These are phyloP conservation scores for Cenopis cana DNA, from an alignment of 2,888 invertebrate species.

Conservation along the genomic window DNA sequence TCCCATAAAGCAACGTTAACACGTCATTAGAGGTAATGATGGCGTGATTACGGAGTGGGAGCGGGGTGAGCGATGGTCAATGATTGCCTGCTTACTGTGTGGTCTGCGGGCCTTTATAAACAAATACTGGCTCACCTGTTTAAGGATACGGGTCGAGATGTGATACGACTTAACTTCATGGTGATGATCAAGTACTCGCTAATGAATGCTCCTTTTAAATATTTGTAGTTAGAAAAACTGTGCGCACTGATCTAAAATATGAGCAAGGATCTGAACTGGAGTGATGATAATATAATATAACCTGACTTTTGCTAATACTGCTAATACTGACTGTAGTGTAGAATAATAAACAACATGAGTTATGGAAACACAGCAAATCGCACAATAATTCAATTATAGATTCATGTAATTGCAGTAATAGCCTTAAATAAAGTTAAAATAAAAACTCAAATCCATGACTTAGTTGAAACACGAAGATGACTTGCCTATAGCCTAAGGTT, in stretches of 20 bases:
- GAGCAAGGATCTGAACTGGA: neutral
- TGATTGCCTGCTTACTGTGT: slow-evolving; percentile 81
- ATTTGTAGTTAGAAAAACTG: neutral
- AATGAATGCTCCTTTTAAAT: slow-evolving; percentile 9
- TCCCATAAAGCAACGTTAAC: slow-evolving; percentile 85
- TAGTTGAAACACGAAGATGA: neutral
- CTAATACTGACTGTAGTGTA: neutral
- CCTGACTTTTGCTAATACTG: neutral
- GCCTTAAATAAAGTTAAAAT: neutral
- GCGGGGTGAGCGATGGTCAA: slow-evolving; percentile 73
- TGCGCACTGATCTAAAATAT: neutral
- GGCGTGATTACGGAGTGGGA: slow-evolving; percentile 80
- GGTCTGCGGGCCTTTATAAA: slow-evolving; percentile 75
- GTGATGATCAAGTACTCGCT: slow-evolving; percentile 21
- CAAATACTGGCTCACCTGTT: slow-evolving; percentile 61
- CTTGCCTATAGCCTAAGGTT: neutral
- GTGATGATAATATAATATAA: neutral
- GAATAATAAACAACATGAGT: too few relatives aligned
- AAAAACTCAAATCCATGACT: neutral
- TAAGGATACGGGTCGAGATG: slow-evolving; percentile 33
- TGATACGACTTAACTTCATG: slow-evolving; percentile 27
- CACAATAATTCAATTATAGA: neutral
- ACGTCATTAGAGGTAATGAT: slow-evolving; percentile 85
- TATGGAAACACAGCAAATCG: neutral
- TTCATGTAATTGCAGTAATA: neutral